A percentile compares a stretch with the other conserved stretches of the same genome.
Conservation (phyloP, 1,140 invertebrate species). For the Chymomyza costata region DNA sequence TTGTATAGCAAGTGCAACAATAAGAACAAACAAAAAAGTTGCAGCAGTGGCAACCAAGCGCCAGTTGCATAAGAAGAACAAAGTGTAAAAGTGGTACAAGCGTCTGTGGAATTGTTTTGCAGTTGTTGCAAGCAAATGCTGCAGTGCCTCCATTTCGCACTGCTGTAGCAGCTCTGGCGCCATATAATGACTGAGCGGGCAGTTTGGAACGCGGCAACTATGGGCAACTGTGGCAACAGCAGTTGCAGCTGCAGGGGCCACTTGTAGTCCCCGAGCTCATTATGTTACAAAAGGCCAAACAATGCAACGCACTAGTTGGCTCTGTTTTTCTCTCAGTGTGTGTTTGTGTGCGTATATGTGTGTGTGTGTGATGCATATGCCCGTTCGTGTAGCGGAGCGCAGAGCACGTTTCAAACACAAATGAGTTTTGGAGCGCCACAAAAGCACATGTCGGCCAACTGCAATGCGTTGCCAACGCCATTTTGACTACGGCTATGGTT, state of each 20-base stretch:
- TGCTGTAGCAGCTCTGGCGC: constrained; percentile 17
- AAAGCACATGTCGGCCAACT: constrained; percentile 47
- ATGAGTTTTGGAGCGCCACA: constrained; percentile 62
- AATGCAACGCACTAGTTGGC: constrained; percentile 40
- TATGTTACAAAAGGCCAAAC: constrained; percentile 73
- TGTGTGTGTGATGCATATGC: background rate
- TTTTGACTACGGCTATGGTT: constrained; percentile 1
- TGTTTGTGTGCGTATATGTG: background rate
- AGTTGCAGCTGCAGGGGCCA: constrained; percentile 33
- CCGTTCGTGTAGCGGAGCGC: too few relatives aligned
- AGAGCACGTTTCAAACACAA: constrained; percentile 40
- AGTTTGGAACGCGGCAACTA: constrained; percentile 43
- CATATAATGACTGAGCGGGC: too few relatives aligned
- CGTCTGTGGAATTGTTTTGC: constrained; percentile 61
- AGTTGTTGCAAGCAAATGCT: constrained; percentile 6
- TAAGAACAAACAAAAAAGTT: constrained; percentile 13
- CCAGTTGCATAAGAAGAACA: constrained; percentile 46
- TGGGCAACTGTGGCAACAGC: constrained; percentile 33
- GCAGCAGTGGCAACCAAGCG: constrained; percentile 15
- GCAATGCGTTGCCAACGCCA: constrained; percentile 45
- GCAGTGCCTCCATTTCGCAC: constrained; percentile 2
- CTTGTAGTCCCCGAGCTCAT: constrained; percentile 73
- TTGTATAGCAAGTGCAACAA: constrained; percentile 27
- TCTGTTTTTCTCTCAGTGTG: constrained; percentile 3
- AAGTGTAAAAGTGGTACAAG: constrained; percentile 73